Evolutionary conservation across 1,140 invertebrate genomes (phyloP).

Genomic region (Trachymyrmex cornetzi): DNA sequence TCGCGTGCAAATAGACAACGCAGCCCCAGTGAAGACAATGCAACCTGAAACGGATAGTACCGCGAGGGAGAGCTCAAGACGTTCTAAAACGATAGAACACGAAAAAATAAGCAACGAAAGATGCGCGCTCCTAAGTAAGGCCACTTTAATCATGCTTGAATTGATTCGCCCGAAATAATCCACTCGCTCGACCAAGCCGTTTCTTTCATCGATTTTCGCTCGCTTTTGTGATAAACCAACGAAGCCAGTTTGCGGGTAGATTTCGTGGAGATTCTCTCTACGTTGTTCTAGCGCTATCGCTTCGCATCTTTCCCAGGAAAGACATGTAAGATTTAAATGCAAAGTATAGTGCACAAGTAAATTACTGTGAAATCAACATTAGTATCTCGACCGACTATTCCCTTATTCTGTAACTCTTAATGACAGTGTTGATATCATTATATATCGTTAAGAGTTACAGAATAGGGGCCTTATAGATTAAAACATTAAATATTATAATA

Average conservation of each 20-base stretch:
- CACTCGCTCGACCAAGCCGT: conserved; percentile 38
- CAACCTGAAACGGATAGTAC: conserved; percentile 80
- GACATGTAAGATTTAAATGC: not conserved
- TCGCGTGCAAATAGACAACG: conserved; percentile 75
- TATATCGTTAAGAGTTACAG: no score
- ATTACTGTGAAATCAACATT: conserved; percentile 11
- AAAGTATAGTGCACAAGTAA: not conserved
- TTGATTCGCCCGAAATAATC: conserved; percentile 70
- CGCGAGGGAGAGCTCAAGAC: conserved; percentile 71
- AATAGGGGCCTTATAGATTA: no score
- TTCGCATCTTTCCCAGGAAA: conserved; percentile 16
- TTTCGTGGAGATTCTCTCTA: conserved; percentile 22
- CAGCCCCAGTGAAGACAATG: conserved; percentile 81
- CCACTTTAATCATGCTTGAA: conserved; percentile 76
- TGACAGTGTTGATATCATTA: no score
- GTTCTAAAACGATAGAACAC: conserved; percentile 71
- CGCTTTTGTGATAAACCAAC: conserved; percentile 67
- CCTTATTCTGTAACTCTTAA: no score
- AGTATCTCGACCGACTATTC: no score
- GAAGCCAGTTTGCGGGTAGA: conserved; percentile 15
- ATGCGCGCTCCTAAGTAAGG: conserved; percentile 23
- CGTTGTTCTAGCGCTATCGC: not conserved
- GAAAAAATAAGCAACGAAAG: conserved; percentile 71
- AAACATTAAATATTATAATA: no score
- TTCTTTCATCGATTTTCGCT: conserved; percentile 73